These are phyloP conservation scores for Melanaphis sacchari DNA, from an alignment of 1,140 invertebrate species.

Conservation along the genomic window DNA sequence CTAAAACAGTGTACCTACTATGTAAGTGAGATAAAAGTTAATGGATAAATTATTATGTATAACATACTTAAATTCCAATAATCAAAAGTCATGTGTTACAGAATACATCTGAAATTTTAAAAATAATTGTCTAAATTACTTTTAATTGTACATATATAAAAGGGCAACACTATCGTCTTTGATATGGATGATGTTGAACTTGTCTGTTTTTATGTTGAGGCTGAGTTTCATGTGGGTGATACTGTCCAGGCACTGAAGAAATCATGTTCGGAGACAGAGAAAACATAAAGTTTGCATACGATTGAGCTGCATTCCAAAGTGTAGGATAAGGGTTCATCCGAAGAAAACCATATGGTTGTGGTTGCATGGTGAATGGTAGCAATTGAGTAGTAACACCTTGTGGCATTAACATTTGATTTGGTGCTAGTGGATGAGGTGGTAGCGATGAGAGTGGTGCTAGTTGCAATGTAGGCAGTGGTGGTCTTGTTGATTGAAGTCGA, in stretches of 20 bases:
- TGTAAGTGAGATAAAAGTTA: neutral
- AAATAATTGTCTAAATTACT: constrained; percentile 50
- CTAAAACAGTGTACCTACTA: neutral
- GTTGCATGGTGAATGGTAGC: constrained; percentile 46
- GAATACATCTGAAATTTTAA: constrained; percentile 41
- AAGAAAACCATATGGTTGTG: constrained; percentile 11
- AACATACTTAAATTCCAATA: constrained; percentile 20
- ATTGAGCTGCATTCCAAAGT: constrained; percentile 6
- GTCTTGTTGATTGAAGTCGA: constrained; percentile 38
- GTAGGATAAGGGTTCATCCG: constrained; percentile 3
- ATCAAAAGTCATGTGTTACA: constrained; percentile 30
- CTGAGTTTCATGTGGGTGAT: neutral
- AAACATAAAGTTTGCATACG: constrained; percentile 29
- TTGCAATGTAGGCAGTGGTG: constrained; percentile 39
- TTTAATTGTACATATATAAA: constrained; percentile 33
- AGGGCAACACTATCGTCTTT: constrained; percentile 49
- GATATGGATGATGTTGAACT: constrained; percentile 54
- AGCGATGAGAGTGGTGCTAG: constrained; percentile 36
- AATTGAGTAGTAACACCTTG: constrained; percentile 32
- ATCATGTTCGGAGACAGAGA: constrained; percentile 35
- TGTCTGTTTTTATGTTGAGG: constrained; percentile 26
- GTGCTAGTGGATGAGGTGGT: constrained; percentile 37
- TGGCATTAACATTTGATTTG: constrained; percentile 29
- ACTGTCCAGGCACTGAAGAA: neutral
- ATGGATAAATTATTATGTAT: constrained; percentile 13